phyloP scores from a whole-genome alignment of 2,797 vertebrate species.

The Mormyrus hasselquistii region DNA sequence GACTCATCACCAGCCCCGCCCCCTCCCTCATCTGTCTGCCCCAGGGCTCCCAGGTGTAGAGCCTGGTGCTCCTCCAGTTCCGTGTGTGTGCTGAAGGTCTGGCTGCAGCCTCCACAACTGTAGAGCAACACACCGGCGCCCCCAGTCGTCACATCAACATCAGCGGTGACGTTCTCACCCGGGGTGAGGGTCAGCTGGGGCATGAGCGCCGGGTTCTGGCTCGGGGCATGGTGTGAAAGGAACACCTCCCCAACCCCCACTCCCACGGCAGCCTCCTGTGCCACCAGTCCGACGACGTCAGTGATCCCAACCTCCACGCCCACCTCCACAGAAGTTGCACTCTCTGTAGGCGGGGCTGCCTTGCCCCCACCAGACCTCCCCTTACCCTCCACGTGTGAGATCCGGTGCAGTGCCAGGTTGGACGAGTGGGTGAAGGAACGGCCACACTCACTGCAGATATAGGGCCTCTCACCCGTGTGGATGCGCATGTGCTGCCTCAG shows the following conservation, averaged over 20 bases:
- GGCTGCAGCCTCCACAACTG: slow-evolving; percentile 74
- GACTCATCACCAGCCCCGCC: slow-evolving; percentile 37
- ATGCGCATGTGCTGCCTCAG: slow-evolving; percentile 85
- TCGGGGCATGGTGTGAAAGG: slow-evolving; percentile 47
- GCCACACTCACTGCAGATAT: slow-evolving; percentile 76
- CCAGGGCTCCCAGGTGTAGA: slow-evolving; percentile 53
- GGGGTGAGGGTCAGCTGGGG: slow-evolving; percentile 22
- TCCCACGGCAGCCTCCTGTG: slow-evolving; percentile 58
- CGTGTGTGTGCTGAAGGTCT: slow-evolving; percentile 74
- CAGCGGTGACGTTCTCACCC: slow-evolving; percentile 21
- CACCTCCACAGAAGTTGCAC: slow-evolving; percentile 51
- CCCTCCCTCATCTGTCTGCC: slow-evolving; percentile 31
- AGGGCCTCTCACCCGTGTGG: slow-evolving; percentile 83
- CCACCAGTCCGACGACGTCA: slow-evolving; percentile 69
- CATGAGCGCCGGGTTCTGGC: slow-evolving; percentile 17
- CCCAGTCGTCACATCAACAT: slow-evolving; percentile 62
- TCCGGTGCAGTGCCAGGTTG: slow-evolving; percentile 77
- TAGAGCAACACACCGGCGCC: slow-evolving; percentile 71
- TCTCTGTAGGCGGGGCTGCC: slow-evolving; percentile 34
- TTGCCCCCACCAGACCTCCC: slow-evolving; percentile 44
- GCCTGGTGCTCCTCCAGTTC: slow-evolving; percentile 76
- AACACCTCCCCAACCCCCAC: slow-evolving; percentile 67
- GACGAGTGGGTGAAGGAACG: slow-evolving; percentile 87
- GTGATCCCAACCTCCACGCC: slow-evolving; percentile 58
- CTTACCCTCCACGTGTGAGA: slow-evolving; percentile 55